These are phyloP conservation scores for Ptiloglossa arizonensis DNA, from an alignment of 1,140 invertebrate species.

Conservation along the genomic window DNA sequence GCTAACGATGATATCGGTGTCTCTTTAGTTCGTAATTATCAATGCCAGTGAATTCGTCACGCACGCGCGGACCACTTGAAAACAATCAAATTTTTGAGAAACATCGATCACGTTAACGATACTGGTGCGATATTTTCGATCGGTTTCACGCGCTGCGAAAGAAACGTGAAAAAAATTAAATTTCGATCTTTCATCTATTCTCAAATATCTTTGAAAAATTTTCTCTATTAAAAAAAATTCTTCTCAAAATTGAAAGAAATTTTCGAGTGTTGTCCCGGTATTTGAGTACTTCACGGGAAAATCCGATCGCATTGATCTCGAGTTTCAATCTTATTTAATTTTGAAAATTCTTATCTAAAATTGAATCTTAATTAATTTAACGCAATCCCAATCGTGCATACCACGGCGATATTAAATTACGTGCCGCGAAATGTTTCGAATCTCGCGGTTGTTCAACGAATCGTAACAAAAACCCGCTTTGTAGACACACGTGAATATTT, in stretches of 20 bases:
- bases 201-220: background rate
- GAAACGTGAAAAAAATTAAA: background rate
- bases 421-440: background rate
- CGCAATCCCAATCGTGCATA: background rate
- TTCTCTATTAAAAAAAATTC: too few relatives aligned
- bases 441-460: background rate
- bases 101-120: too few relatives aligned
- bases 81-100: too few relatives aligned
- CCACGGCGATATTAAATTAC: slow-evolving; percentile 14
- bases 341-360: too few relatives aligned
- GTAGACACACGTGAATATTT: background rate
- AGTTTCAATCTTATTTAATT: background rate
- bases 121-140: too few relatives aligned
- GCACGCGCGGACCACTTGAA: too few relatives aligned
- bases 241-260: too few relatives aligned
- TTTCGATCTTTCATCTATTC: background rate
- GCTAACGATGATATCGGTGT: too few relatives aligned
- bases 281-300: background rate
- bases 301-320: background rate
- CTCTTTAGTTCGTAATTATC: too few relatives aligned
- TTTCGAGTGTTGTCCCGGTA: too few relatives aligned
- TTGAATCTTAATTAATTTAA: slow-evolving; percentile 29
- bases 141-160: too few relatives aligned
- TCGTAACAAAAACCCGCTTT: slow-evolving; percentile 3
- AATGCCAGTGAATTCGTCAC: too few relatives aligned